Conservation (phyloP, 2,113 vertebrate species). For the Corapipo altera region DNA sequence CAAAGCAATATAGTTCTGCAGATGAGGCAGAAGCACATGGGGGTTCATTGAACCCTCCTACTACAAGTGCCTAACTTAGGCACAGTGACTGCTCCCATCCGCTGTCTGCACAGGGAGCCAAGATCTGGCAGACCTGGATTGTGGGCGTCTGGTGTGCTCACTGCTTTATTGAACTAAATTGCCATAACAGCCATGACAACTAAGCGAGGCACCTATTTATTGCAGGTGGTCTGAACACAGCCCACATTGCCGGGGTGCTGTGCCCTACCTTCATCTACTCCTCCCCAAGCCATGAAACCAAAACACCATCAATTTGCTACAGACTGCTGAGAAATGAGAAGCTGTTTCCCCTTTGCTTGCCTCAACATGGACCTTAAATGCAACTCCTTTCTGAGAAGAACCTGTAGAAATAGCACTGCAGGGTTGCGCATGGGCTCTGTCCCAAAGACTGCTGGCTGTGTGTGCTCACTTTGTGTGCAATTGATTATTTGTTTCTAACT, state of each 20-base stretch:
- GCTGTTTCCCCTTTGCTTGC: not conserved
- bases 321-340: not conserved
- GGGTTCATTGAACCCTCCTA: not conserved
- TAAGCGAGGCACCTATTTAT: not conserved
- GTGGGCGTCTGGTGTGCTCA: not conserved
- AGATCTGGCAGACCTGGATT: not conserved
- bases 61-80: not conserved
- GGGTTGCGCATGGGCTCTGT: rapidly evolving
- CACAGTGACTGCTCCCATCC: not conserved
- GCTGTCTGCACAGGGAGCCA: not conserved
- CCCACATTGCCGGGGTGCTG: not conserved
- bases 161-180: conserved; percentile 7
- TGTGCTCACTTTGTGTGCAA: not conserved
- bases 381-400: not conserved
- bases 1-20: not conserved
- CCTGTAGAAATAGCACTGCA: not conserved
- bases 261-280: conserved; percentile 14
- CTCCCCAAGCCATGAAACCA: conserved; percentile 29
- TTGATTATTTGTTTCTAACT: not conserved
- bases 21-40: not conserved
- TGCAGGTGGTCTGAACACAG: conserved; percentile 34
- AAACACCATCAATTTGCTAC: conserved; percentile 13
- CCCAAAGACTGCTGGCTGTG: not conserved
- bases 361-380: not conserved
- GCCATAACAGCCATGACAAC: not conserved